Evolutionary conservation across 2,797 vertebrate genomes (phyloP).

Genomic region (Eupleurogrammus muticus): DNA sequence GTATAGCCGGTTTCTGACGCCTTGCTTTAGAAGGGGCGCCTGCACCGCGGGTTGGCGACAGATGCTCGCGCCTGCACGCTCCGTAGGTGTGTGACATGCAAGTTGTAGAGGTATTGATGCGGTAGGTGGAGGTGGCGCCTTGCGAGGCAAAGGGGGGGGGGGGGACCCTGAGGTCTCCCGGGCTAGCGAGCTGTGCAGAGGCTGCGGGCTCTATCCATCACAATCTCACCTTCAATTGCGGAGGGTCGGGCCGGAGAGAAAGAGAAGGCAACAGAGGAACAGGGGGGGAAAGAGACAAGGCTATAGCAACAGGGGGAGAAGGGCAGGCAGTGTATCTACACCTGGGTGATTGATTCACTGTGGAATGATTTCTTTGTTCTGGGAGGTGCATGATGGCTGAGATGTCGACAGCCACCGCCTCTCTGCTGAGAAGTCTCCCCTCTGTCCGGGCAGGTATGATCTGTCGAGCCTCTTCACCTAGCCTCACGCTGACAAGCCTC

Average conservation of each 20-base stretch:
- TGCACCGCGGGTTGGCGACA: constrained; percentile 52
- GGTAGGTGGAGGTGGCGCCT: constrained; percentile 60
- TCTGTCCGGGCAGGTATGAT: constrained; percentile 58
- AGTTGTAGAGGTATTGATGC: constrained; percentile 48
- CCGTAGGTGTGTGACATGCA: constrained; percentile 34
- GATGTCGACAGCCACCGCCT: constrained; percentile 47
- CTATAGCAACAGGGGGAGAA: constrained; percentile 43
- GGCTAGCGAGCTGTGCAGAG: constrained; percentile 50
- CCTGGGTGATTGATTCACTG: constrained; percentile 77
- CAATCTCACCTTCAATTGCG: constrained; percentile 66
- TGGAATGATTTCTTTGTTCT: constrained; percentile 74
- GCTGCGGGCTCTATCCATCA: constrained; percentile 74
- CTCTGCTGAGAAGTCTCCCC: constrained; percentile 57
- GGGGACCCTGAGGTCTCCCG: constrained; percentile 53
- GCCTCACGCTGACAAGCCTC: constrained; percentile 49
- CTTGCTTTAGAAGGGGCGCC: constrained; percentile 34
- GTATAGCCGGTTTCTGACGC: constrained; percentile 35
- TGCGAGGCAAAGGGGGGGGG: constrained; percentile 37
- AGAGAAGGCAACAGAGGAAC: constrained; percentile 32
- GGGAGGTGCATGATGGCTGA: constrained; percentile 63
- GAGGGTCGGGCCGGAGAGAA: constrained; percentile 52
- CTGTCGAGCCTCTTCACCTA: constrained; percentile 48
- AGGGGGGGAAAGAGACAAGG: constrained; percentile 43
- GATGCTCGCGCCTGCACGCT: constrained; percentile 52
- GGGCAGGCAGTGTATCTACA: constrained; percentile 63